phyloP scores from a whole-genome alignment of 2,797 vertebrate genomes.

The Decapterus maruadsi region DNA sequence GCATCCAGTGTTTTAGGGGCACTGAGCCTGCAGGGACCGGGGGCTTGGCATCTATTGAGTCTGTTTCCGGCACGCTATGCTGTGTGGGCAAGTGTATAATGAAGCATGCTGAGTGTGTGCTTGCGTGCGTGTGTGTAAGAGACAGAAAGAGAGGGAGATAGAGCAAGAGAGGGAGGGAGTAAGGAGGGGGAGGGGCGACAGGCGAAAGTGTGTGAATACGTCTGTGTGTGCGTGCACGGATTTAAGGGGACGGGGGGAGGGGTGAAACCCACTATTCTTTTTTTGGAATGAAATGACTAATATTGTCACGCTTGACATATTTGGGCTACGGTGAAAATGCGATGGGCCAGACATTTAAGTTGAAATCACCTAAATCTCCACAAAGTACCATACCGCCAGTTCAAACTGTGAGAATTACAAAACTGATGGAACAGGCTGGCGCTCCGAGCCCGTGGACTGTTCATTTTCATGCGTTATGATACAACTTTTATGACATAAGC shows the following conservation, averaged over 20 bases:
- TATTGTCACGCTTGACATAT: conserved; percentile 74
- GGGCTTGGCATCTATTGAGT: conserved; percentile 79
- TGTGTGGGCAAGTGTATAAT: conserved; percentile 83
- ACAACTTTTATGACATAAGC: conserved; percentile 42
- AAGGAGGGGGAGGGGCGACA: conserved; percentile 34
- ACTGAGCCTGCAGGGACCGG: conserved; percentile 76
- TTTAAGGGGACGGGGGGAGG: conserved; percentile 60
- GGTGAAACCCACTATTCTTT: conserved; percentile 70
- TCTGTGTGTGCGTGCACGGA: conserved; percentile 34
- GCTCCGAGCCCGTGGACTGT: background rate
- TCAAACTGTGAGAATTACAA: conserved; percentile 3
- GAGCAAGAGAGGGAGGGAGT: conserved; percentile 1
- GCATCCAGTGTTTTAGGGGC: conserved; percentile 77
- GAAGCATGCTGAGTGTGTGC: conserved; percentile 77
- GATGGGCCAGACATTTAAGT: conserved; percentile 40
- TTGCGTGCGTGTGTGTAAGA: conserved; percentile 55
- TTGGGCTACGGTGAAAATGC: conserved; percentile 54
- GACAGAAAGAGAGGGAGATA: background rate
- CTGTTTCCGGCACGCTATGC: conserved; percentile 83
- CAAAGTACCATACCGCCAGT: conserved; percentile 1
- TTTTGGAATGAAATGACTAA: conserved; percentile 73
- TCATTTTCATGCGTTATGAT: conserved; percentile 13
- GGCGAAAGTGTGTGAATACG: conserved; percentile 42
- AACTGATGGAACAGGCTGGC: background rate
- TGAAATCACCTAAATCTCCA: conserved; percentile 34